Evolutionary conservation across 2,888 invertebrate species (phyloP), one percentile per base, ranked within the genome.

Genomic region (Homarus gammarus): DNA sequence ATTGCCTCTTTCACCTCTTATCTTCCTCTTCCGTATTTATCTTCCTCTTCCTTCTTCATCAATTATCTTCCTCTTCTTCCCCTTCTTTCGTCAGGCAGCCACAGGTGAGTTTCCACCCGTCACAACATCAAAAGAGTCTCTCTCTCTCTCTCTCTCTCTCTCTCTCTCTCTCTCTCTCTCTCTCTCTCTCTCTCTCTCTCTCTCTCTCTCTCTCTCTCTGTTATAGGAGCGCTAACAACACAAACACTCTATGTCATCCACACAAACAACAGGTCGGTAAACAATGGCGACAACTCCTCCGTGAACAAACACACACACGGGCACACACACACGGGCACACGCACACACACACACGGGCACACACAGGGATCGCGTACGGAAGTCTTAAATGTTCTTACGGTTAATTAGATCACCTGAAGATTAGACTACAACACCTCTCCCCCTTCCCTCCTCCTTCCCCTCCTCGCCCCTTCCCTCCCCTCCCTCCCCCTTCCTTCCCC

Each of bases 61-160:
- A n/a, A n/a, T n/a, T n/a, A n/a, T 27, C 49, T 61, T 10, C 38
- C 27, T 15, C 49, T 36, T n/a, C 18, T 61, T 51, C 8, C 49
- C 38, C 1, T 22, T 27, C 31, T 44, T 27, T 44, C 70, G 77
- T 33, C 49, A 33, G 51, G 77, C 31, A 49, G 77, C 49, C 22
- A n/a, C n/a, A n/a, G n/a, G n/a, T n/a, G n/a, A n/a, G n/a, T n/a
- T n/a, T n/a, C n/a, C n/a, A 31, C 31, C 49, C 77, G 77, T 77
- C 77, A 77, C 22, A 51, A 79, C 79, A 79, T 79, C 79, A 79
- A 79, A 79, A 31, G 79, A 61, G 79, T 38, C 56, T 56, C 56
- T 61, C 56, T 56, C 79, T 56, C 33, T 36, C 79, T n/a, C n/a
- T n/a, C n/a, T n/a, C 33, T 36, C 79, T n/a, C n/a, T n/a, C n/a